Evolutionary conservation across 1,140 invertebrate species (phyloP).

Genomic region (Telenomus remus): DNA sequence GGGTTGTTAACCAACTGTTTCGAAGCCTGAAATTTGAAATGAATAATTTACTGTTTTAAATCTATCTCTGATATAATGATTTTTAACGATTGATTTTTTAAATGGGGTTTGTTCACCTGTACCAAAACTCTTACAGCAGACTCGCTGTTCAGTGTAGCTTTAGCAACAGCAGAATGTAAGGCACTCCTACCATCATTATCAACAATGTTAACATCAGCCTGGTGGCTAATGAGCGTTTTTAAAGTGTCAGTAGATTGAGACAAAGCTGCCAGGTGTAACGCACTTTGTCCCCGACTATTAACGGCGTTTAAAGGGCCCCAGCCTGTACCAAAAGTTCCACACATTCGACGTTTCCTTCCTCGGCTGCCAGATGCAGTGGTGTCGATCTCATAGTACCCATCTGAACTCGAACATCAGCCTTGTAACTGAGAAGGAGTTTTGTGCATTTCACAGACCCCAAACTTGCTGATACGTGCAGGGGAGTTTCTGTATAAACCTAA

Average conservation of each 20-base stretch:
- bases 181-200: slow-evolving; percentile 85
- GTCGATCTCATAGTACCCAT: slow-evolving; percentile 81
- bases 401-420: slow-evolving; percentile 85
- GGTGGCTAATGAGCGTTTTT: slow-evolving; percentile 79
- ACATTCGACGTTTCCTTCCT: slow-evolving; percentile 86
- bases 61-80: too few species aligned
- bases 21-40: slow-evolving; percentile 17
- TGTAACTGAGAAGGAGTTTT: slow-evolving; percentile 81
- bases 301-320: slow-evolving; percentile 81
- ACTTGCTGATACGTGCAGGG: slow-evolving; percentile 86
- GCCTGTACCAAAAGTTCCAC: slow-evolving; percentile 82
- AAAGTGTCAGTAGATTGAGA: slow-evolving; percentile 84
- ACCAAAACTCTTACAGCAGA: slow-evolving; percentile 78
- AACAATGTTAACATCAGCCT: slow-evolving; percentile 79
- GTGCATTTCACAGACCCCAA: slow-evolving; percentile 82
- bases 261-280: slow-evolving; percentile 85
- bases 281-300: slow-evolving; percentile 84
- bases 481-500: slow-evolving; percentile 87
- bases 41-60: too few species aligned
- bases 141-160: slow-evolving; percentile 83
- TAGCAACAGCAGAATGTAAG: slow-evolving; percentile 86
- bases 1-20: slow-evolving; percentile 81
- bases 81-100: too few species aligned
- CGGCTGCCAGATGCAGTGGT: slow-evolving; percentile 87
- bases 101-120: slow-evolving; percentile 60